Base-by-base conservation (phyloP, 1,140 invertebrate genomes). In the Pristionchus pacificus region DNA sequence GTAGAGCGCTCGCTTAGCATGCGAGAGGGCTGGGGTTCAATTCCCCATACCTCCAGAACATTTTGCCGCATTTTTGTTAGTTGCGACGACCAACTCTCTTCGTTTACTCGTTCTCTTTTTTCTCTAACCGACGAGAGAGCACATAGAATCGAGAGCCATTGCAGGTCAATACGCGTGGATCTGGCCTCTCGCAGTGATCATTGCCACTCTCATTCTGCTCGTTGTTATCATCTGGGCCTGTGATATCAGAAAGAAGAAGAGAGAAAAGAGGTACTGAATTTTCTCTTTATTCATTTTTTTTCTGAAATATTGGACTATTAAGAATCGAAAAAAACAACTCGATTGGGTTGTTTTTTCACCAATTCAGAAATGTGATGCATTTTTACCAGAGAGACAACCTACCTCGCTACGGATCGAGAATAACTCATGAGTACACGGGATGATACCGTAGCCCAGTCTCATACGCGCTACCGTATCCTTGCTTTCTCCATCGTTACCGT, bases 1-100 rank as follows among this genome's bases (percentile, higher is more conserved):
- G 71, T 74, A 72, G 66, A 72, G 66, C 71, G 69, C 25, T 33
- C 70, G 71, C 71, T 74, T 72, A 38, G 70, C 71, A 74, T 71
- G 66, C 27, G 70, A 33, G 68, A 72, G 32, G 71, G 59, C 71
- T 31, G 71, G 70, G 70, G 66, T 74, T 72, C 66, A 59, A 69
- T 32, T 30, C 38, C 68, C 38, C 49, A 60, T 59, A 59, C 68
- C 68, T 59, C 38, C 68, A 59, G 19, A 69, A 28, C 62, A 10
- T 13, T n/a, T 30, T 64, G 28, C 2, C 3, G 29, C 28, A 24
- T 13, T 68, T 38, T 59, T 30, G 10, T 61, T 2, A 19, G 14
- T 10, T 25, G 29, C 13, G 28, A 19, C 10, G 19, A 25, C 32
- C 1, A 59, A 49, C 2, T 61, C n/a, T n/a, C n/a, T n/a, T n/a